Evolutionary conservation across 1,140 invertebrate genomes (phyloP).

Genomic region (Sitophilus oryzae): DNA sequence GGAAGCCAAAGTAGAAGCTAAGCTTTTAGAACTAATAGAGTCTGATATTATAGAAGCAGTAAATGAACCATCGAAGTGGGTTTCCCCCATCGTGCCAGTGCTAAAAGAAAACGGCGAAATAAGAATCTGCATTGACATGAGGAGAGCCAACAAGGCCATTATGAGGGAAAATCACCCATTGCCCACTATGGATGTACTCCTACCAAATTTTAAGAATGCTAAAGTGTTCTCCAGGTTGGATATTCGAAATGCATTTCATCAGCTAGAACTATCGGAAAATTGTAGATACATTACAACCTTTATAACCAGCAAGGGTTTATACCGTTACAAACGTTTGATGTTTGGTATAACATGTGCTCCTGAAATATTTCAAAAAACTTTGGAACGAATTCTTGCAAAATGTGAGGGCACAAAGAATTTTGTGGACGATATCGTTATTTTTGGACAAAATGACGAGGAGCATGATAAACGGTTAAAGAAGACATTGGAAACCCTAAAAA

Average conservation of each 20-base stretch:
- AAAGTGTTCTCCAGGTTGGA: constrained; percentile 18
- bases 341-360: constrained; percentile 35
- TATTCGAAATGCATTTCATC: constrained; percentile 21
- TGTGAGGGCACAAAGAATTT: constrained; percentile 31
- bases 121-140: constrained; percentile 42
- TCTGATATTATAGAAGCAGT: constrained; percentile 19
- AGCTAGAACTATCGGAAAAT: constrained; percentile 20
- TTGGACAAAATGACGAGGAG: constrained; percentile 24
- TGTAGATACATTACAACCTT: too few species aligned
- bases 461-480: constrained; percentile 33
- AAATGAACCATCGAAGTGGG: constrained; percentile 30
- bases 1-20: constrained; percentile 17
- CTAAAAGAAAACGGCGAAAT: constrained; percentile 37
- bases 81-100: constrained; percentile 41
- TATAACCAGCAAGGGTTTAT: too few species aligned
- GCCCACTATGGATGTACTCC: constrained; percentile 8
- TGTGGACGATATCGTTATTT: constrained; percentile 42
- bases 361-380: constrained; percentile 41
- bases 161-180: constrained; percentile 33
- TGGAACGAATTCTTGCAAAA: constrained; percentile 34
- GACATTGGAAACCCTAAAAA: constrained; percentile 28
- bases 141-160: constrained; percentile 41
- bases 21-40: constrained; percentile 12
- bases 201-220: constrained; percentile 12
- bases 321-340: too few species aligned